Evolutionary conservation across 2,113 vertebrate species (phyloP).

Genomic region (Poeciliopsis occidentalis): DNA sequence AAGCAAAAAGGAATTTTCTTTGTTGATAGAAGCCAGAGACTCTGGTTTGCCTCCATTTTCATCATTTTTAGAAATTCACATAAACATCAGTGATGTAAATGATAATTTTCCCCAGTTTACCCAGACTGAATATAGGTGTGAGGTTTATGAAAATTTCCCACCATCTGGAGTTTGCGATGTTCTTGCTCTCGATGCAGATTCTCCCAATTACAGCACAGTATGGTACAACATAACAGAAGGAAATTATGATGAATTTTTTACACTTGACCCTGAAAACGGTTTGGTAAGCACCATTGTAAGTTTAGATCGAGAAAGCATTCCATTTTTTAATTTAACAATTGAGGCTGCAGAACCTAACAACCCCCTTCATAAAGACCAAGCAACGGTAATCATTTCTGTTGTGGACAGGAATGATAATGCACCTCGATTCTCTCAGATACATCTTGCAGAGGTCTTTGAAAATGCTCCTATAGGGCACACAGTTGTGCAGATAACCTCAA

Average conservation of each 20-base stretch:
- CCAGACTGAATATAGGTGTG: slow-evolving; percentile 73
- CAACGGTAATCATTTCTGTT: slow-evolving; percentile 66
- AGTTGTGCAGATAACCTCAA: slow-evolving; percentile 64
- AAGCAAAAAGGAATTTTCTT: slow-evolving; percentile 63
- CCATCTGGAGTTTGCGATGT: slow-evolving; percentile 71
- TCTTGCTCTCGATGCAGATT: slow-evolving; percentile 76
- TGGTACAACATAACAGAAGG: slow-evolving; percentile 73
- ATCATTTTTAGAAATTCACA: slow-evolving; percentile 71
- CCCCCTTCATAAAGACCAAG: slow-evolving; percentile 52
- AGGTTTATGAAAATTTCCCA: slow-evolving; percentile 74
- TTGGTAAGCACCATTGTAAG: slow-evolving; percentile 65
- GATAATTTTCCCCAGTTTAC: slow-evolving; percentile 79
- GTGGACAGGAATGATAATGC: slow-evolving; percentile 81
- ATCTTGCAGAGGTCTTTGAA: slow-evolving; percentile 69
- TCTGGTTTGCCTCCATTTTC: slow-evolving; percentile 79
- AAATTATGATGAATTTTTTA: slow-evolving; percentile 63
- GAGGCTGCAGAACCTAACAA: slow-evolving; percentile 71
- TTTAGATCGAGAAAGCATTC: slow-evolving; percentile 75
- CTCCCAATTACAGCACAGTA: slow-evolving; percentile 62
- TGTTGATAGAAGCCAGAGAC: slow-evolving; percentile 79
- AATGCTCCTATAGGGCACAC: slow-evolving; percentile 71
- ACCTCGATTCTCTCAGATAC: slow-evolving; percentile 77
- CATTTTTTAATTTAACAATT: slow-evolving; percentile 71
- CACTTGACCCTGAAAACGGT: slow-evolving; percentile 71
- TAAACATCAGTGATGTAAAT: slow-evolving; percentile 76